Evolutionary conservation across 1,140 invertebrate genomes (phyloP).

Genomic region (Tribolium castaneum): DNA sequence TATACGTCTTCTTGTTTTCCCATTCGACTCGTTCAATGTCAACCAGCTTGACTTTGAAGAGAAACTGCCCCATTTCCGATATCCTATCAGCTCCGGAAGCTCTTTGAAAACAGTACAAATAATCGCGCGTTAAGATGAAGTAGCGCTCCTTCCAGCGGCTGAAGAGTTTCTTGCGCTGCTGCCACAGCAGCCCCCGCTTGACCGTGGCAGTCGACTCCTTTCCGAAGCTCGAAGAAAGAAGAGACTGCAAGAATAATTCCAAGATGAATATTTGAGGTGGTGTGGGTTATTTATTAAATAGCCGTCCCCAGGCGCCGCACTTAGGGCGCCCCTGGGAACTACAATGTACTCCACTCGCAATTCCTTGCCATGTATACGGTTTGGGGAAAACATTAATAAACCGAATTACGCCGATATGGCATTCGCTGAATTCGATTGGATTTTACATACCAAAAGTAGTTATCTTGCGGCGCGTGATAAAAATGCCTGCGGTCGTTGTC

Average conservation of each 20-base stretch:
- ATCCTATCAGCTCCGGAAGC: conserved; percentile 71
- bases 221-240: conserved; percentile 60
- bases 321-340: conserved; percentile 3
- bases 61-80: conserved; percentile 78
- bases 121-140: conserved; percentile 76
- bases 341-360: conserved; percentile 16
- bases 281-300: conserved; percentile 28
- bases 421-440: conserved; percentile 22
- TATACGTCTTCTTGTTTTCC: conserved; percentile 72
- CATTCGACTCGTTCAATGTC: conserved; percentile 75
- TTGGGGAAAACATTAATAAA: conserved; percentile 26
- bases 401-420: conserved; percentile 9
- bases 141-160: conserved; percentile 78
- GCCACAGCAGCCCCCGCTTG: conserved; percentile 74
- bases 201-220: conserved; percentile 65
- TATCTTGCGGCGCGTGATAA: conserved; percentile 27
- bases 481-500: conserved; percentile 32
- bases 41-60: conserved; percentile 77
- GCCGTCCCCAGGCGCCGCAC: conserved; percentile 1
- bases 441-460: conserved; percentile 36
- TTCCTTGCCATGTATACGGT: conserved; percentile 1
- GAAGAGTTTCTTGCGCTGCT: conserved; percentile 75
- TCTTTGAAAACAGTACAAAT: conserved; percentile 77
- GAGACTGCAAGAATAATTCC: conserved; percentile 61
- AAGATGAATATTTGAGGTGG: conserved; percentile 1